These are phyloP conservation scores for Pelagia noctiluca DNA, from an alignment of 30 jellyfish, hydroid and myxozoan species.

Conservation along the genomic window DNA sequence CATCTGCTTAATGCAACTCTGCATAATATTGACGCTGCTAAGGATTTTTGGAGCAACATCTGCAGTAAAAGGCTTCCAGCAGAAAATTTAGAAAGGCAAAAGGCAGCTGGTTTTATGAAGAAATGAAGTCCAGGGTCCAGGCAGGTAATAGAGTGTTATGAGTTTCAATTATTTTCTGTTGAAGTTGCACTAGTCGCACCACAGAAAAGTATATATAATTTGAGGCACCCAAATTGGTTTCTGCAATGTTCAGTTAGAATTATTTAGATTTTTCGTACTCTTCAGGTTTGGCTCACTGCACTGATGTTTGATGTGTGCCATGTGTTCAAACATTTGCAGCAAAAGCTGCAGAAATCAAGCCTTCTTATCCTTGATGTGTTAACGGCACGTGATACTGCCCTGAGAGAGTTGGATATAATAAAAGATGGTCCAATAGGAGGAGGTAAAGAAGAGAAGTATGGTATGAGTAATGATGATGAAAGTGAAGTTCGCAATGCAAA, in stretches of 20 bases:
- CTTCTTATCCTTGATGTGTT: neutral
- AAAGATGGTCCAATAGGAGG: neutral
- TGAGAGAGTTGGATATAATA: too few relatives aligned
- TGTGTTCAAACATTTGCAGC: neutral
- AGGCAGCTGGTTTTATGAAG: neutral
- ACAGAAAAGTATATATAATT: too few relatives aligned
- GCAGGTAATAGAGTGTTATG: too few relatives aligned
- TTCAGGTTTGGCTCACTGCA: neutral
- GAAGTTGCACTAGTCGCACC: too few relatives aligned
- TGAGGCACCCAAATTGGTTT: too few relatives aligned
- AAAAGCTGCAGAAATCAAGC: neutral
- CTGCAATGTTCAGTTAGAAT: too few relatives aligned
- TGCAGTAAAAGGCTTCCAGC: slow-evolving; percentile 3
- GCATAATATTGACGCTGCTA: slow-evolving; percentile 36
- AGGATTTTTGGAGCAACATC: slow-evolving; percentile 23
- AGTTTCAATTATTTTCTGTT: too few relatives aligned
- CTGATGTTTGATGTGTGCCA: neutral
- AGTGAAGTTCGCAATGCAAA: neutral
- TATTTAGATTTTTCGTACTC: too few relatives aligned
- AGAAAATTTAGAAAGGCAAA: neutral
- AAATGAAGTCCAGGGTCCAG: neutral
- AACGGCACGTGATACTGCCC: neutral
- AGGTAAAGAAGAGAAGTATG: neutral
- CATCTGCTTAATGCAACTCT: slow-evolving; percentile 27
- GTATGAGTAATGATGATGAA: slow-evolving; percentile 17